Evolutionary conservation across 2,113 vertebrate genomes (phyloP).

Genomic region (Nibea albiflora): DNA sequence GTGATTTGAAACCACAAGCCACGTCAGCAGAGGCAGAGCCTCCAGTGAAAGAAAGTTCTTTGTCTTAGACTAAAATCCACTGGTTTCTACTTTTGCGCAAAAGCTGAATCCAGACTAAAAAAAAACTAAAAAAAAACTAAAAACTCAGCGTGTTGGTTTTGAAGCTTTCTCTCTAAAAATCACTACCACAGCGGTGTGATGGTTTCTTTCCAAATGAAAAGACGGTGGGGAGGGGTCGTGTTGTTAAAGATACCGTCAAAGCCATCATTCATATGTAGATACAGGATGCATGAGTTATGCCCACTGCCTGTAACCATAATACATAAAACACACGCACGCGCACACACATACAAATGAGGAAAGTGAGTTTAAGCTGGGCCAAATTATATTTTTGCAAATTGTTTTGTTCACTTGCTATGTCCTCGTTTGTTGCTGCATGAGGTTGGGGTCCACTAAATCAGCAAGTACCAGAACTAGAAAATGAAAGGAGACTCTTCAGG

Average conservation of each 20-base stretch:
- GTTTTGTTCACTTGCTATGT: slow-evolving; percentile 8
- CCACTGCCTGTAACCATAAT: slow-evolving; percentile 26
- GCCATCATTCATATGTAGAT: slow-evolving; percentile 30
- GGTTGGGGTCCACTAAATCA: not conserved
- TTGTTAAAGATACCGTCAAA: slow-evolving; percentile 11
- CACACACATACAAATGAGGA: slow-evolving; percentile 14
- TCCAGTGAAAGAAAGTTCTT: slow-evolving; percentile 4
- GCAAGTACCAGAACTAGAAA: slow-evolving; percentile 20
- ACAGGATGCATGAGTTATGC: slow-evolving; percentile 24
- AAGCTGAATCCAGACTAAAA: slow-evolving; percentile 50
- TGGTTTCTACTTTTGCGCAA: slow-evolving; percentile 44
- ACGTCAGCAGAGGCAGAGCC: slow-evolving; percentile 1
- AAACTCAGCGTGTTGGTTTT: slow-evolving; percentile 3
- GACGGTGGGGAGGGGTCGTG: not conserved
- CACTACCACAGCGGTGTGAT: slow-evolving; percentile 24
- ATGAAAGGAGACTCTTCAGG: not conserved
- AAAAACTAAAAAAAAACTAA: too few relatives aligned
- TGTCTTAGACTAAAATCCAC: slow-evolving; percentile 36
- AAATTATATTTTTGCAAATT: slow-evolving; percentile 23
- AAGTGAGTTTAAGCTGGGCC: slow-evolving; percentile 32
- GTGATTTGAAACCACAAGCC: slow-evolving; percentile 43
- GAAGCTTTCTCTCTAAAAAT: slow-evolving; percentile 19
- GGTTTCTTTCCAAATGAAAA: slow-evolving; percentile 22
- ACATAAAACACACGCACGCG: not conserved
- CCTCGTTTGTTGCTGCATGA: slow-evolving; percentile 27